Conservation (phyloP, 2,797 vertebrate species). For the Eurystomus glaucurus region DNA sequence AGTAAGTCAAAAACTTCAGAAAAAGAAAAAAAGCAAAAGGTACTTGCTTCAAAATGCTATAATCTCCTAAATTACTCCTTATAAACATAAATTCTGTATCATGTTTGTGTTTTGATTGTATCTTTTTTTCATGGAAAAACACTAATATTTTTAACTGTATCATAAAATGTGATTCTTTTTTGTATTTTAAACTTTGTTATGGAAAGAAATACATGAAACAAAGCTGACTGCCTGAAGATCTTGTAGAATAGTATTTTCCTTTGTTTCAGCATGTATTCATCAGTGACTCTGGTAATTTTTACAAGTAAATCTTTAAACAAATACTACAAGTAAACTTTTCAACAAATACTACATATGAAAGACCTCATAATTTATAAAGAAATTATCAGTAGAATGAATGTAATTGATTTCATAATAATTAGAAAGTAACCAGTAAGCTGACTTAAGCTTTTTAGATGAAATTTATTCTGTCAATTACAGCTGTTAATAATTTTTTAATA, state of each 20-base stretch:
- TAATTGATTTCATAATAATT: neutral
- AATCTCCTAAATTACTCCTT: neutral
- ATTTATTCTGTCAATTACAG: neutral
- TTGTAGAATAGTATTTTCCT: neutral
- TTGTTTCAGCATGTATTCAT: neutral
- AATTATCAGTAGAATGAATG: neutral
- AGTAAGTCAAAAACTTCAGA: neutral
- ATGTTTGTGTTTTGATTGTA: neutral
- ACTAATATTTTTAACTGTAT: neutral
- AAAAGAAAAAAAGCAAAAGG: neutral
- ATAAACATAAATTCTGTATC: neutral
- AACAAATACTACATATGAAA: neutral
- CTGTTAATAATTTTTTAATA: neutral
- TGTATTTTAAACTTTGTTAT: neutral
- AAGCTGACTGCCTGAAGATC: neutral
- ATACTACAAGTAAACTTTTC: neutral
- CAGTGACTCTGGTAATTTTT: neutral
- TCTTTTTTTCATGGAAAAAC: neutral
- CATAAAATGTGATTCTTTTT: neutral
- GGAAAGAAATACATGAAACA: neutral
- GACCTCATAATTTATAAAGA: neutral
- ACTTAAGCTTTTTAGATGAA: neutral
- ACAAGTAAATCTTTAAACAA: neutral
- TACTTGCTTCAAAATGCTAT: neutral
- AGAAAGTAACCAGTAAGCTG: neutral